phyloP scores from a whole-genome alignment of 2,113 vertebrate species.

The Laterallus jamaicensis region DNA sequence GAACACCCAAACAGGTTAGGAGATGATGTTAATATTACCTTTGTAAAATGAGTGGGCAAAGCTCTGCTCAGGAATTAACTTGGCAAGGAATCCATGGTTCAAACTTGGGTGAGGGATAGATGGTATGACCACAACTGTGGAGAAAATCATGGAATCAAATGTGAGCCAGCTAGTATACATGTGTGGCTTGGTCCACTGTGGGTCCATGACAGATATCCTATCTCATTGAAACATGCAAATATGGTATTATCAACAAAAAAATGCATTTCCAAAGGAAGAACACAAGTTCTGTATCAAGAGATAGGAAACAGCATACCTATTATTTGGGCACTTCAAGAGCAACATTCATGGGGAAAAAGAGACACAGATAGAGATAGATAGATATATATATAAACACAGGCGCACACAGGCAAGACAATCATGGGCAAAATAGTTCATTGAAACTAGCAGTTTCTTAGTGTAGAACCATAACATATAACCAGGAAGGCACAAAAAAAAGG shows the following conservation, averaged over 20 bases:
- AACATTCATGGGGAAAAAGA: slow-evolving; percentile 54
- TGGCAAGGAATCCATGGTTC: slow-evolving; percentile 86
- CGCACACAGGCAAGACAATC: slow-evolving; percentile 25
- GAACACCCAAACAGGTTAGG: slow-evolving; percentile 70
- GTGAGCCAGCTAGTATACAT: slow-evolving; percentile 71
- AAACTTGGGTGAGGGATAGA: slow-evolving; percentile 84
- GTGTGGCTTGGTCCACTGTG: slow-evolving; percentile 63
- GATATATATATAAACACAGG: not conserved
- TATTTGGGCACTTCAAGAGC: slow-evolving; percentile 47
- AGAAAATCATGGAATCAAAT: slow-evolving; percentile 79
- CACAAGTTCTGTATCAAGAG: slow-evolving; percentile 42
- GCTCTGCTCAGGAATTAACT: slow-evolving; percentile 84
- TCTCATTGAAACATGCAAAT: slow-evolving; percentile 69
- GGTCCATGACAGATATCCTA: slow-evolving; percentile 62
- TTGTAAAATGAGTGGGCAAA: slow-evolving; percentile 85
- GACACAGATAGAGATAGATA: slow-evolving; percentile 1
- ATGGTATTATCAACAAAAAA: slow-evolving; percentile 37
- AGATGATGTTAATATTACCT: slow-evolving; percentile 78
- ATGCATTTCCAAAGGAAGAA: slow-evolving; percentile 11
- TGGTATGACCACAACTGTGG: slow-evolving; percentile 84
- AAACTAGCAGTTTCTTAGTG: slow-evolving; percentile 14
- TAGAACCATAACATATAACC: not conserved
- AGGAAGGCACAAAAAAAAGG: not conserved
- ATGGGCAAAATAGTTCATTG: not conserved
- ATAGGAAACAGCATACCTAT: slow-evolving; percentile 61